Evolutionary conservation across 2,113 vertebrate genomes (phyloP).

Genomic region (Hylia prasina): DNA sequence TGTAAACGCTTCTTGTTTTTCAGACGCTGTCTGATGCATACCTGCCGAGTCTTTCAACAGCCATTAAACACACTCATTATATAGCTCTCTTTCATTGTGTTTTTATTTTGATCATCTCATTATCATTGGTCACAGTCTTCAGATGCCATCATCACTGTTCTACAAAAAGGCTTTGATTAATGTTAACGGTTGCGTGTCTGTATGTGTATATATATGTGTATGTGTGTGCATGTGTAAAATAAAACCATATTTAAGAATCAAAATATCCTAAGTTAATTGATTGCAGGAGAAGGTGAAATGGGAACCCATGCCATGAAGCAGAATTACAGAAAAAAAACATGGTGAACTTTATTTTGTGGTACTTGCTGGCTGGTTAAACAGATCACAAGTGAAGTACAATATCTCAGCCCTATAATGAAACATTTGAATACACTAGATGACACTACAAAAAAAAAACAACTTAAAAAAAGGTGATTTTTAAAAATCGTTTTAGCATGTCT

Average conservation of each 20-base stretch:
- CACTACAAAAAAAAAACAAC: not conserved
- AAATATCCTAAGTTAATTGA: not conserved
- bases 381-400: not conserved
- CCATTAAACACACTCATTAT: not conserved
- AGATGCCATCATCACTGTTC: not conserved
- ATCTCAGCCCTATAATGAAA: not conserved
- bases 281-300: not conserved
- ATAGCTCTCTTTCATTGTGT: not conserved
- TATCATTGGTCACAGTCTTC: not conserved
- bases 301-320: not conserved
- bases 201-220: not conserved
- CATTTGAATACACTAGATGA: not conserved
- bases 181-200: not conserved
- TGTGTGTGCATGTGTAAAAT: rapidly evolving
- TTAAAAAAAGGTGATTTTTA: not conserved
- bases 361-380: not conserved
- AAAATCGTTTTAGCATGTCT: not conserved
- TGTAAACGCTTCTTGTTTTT: not conserved
- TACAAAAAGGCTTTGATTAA: not conserved
- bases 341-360: not conserved
- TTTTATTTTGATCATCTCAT: not conserved
- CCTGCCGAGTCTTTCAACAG: not conserved
- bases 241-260: not conserved
- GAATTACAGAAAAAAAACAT: not conserved
- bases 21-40: not conserved